Conservation (phyloP, 1,140 invertebrate species). For the Apocrypta bakeri region DNA sequence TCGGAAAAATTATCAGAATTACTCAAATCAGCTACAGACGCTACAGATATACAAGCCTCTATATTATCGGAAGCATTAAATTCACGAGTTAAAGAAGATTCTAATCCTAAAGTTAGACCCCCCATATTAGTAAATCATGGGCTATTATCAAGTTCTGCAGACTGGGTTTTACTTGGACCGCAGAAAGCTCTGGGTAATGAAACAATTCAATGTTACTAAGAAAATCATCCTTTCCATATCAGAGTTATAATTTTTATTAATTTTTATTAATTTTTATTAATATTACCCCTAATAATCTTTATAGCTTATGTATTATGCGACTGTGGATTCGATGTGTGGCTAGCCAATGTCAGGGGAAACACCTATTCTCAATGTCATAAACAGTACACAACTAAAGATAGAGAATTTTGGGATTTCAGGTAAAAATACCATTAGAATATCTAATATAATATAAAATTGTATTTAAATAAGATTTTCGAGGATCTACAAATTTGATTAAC, state of each 20-base stretch:
- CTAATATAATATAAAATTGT: neutral
- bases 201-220: neutral
- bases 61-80: slow-evolving; percentile 26
- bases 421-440: slow-evolving; percentile 46
- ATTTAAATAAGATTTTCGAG: neutral
- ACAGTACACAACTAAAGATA: slow-evolving; percentile 74
- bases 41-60: neutral
- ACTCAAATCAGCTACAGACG: slow-evolving; percentile 7
- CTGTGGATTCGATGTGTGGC: slow-evolving; percentile 84
- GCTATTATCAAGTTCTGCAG: slow-evolving; percentile 82
- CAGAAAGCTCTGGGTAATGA: slow-evolving; percentile 78
- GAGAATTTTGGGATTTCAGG: slow-evolving; percentile 78
- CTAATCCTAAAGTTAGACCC: slow-evolving; percentile 58
- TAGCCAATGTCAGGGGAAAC: slow-evolving; percentile 84
- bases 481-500: neutral
- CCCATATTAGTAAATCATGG: slow-evolving; percentile 85
- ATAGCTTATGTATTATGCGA: slow-evolving; percentile 77
- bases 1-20: slow-evolving; percentile 35
- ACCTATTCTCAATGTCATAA: slow-evolving; percentile 80
- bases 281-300: slow-evolving; percentile 65
- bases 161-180: slow-evolving; percentile 83
- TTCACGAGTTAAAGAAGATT: slow-evolving; percentile 42
- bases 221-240: neutral
- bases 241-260: neutral
- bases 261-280: slow-evolving; percentile 25